phyloP scores from a whole-genome alignment of 1,140 invertebrate species.

The Mesaphorura yosii region DNA sequence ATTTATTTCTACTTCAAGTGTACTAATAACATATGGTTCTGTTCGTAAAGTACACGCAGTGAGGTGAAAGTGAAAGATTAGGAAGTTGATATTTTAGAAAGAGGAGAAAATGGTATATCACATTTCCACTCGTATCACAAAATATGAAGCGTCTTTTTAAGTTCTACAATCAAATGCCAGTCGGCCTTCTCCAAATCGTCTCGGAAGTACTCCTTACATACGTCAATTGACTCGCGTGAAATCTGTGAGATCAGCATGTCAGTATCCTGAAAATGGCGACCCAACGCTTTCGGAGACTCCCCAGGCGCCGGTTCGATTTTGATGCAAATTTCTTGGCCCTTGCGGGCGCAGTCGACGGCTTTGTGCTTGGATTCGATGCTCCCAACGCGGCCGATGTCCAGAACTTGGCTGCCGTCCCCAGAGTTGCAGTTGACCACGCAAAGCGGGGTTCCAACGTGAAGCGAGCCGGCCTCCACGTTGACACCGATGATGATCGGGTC shows the following conservation, averaged over 20 bases:
- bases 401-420: no score
- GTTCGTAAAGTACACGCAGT: no score
- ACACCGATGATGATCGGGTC: constrained; percentile 96
- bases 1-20: no score
- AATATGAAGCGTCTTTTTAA: constrained; percentile 97
- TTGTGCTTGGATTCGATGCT: constrained; percentile 81
- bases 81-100: no score
- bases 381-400: constrained; percentile 86
- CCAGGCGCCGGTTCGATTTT: constrained; percentile 95
- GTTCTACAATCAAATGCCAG: constrained; percentile 95
- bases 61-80: no score
- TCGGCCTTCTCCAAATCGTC: constrained; percentile 91
- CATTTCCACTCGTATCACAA: constrained; percentile 64
- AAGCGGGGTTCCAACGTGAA: constrained; percentile 90
- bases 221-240: constrained; percentile 92
- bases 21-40: no score
- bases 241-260: constrained; percentile 94
- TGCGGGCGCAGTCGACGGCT: constrained; percentile 72
- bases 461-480: constrained; percentile 83
- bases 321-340: constrained; percentile 96
- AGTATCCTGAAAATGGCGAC: constrained; percentile 92
- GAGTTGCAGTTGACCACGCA: constrained; percentile 79
- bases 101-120: no score
- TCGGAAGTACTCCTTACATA: constrained; percentile 97
- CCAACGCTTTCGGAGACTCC: constrained; percentile 95